These are phyloP conservation scores for Bombus sibiricus DNA, from an alignment of 1,140 invertebrate genomes.

Conservation along the genomic window DNA sequence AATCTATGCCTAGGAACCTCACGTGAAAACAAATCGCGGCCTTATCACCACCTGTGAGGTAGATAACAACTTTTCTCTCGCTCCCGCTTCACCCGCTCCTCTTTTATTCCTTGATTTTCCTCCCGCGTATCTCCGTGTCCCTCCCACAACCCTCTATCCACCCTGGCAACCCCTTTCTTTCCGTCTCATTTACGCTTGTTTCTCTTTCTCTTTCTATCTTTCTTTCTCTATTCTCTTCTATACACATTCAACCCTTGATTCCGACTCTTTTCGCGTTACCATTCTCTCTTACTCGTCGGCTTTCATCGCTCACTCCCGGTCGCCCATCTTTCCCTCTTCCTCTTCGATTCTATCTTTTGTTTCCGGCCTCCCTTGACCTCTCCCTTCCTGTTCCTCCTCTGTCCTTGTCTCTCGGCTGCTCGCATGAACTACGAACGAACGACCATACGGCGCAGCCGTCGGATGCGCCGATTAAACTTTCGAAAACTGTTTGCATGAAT, in stretches of 20 bases:
- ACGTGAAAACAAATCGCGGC: constrained; percentile 76
- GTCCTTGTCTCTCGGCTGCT: constrained; percentile 62
- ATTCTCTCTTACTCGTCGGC: constrained; percentile 20
- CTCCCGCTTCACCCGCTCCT: constrained; percentile 35
- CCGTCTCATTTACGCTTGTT: constrained; percentile 28
- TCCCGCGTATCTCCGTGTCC: background rate
- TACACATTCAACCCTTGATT: constrained; percentile 21
- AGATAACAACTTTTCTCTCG: constrained; percentile 78
- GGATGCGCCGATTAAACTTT: constrained; percentile 79
- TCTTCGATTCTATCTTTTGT: constrained; percentile 39
- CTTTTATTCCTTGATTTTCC: constrained; percentile 46
- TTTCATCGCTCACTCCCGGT: constrained; percentile 14
- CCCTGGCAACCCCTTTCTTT: constrained; percentile 12
- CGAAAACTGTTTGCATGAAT: constrained; percentile 80
- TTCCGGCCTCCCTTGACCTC: constrained; percentile 44
- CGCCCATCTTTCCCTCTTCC: constrained; percentile 27
- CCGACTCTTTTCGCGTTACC: constrained; percentile 23
- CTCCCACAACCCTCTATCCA: background rate
- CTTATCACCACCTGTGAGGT: constrained; percentile 76
- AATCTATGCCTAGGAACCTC: constrained; percentile 71
- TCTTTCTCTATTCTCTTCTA: constrained; percentile 1
- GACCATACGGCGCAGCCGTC: constrained; percentile 66
- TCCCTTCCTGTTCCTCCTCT: constrained; percentile 24
- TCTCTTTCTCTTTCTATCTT: background rate
- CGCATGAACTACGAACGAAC: constrained; percentile 71